Conservation (phyloP, 2,113 vertebrate genomes). For the Tragelaphus scriptus region DNA sequence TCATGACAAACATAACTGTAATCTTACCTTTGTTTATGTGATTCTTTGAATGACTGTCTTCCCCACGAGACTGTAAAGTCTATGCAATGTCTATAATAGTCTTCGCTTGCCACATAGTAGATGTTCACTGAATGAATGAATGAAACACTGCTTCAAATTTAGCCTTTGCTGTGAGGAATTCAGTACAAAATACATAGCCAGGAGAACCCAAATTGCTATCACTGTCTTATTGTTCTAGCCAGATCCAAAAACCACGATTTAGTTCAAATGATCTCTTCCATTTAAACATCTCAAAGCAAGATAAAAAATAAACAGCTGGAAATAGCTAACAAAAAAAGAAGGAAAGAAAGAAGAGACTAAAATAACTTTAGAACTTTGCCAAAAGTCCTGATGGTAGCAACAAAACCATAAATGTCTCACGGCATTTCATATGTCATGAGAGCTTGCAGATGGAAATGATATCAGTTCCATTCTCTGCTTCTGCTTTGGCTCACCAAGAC, state of each 20-base stretch:
- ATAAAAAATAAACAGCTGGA: constrained; percentile 62
- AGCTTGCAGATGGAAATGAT: constrained; percentile 34
- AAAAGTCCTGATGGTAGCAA: constrained; percentile 56
- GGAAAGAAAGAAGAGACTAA: neutral
- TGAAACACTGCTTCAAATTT: neutral
- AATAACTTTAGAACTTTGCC: constrained; percentile 51
- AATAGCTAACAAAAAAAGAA: constrained; percentile 27
- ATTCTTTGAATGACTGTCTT: neutral
- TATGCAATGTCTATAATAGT: neutral
- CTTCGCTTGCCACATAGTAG: neutral
- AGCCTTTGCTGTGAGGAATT: neutral
- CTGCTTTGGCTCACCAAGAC: constrained; percentile 26
- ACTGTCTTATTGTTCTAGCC: neutral
- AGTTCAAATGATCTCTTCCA: constrained; percentile 47
- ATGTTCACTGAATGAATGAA: neutral
- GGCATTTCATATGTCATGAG: neutral
- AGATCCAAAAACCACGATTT: constrained; percentile 54
- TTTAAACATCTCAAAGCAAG: constrained; percentile 58
- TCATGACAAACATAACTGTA: neutral
- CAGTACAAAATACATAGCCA: neutral
- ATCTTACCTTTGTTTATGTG: neutral
- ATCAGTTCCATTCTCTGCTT: neutral
- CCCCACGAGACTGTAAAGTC: neutral
- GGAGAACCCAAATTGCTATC: neutral
- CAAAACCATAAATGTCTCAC: constrained; percentile 49